Base-by-base conservation (phyloP, 2,888 invertebrate genomes). In the Nebria brevicollis region DNA sequence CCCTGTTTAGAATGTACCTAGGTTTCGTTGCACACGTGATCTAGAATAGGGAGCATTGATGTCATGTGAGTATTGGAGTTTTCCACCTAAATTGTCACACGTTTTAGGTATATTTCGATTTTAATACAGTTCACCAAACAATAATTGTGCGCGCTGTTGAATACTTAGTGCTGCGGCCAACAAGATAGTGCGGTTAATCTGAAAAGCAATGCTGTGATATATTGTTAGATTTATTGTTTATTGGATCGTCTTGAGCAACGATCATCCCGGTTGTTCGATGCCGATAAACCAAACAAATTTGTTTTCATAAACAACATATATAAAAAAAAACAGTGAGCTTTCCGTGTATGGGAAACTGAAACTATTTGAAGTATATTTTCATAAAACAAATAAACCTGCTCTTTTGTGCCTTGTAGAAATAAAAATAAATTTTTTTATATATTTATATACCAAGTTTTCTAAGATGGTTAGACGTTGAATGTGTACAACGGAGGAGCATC, bases 81-180 rank as follows among this genome's bases (percentile, higher is more conserved):
- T 84, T 82, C 82, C 82, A 81, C 77, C 75, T 68, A 82, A 82
- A 81, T 82, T 83, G 83, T 83, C 84, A 83, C 82, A 83, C 82
- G 83, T 82, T 76, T 83, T 82, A 81, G 82, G 82, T 80, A 83
- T 82, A 83, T 83, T 83, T 82, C 82, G 81, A 82, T 82, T 83
- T 83, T 82, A 78, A 82, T 83, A 66, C 82, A 82, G 83, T 82
- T 82, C 82, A 84, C 72, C 81, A 83, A 82, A 79, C 83, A 83
- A 83, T 82, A 77, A 77, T 77, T 66, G 34, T 73, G 68, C 80
- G 68, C 78, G 72, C 43, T 25, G 77, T 68, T 77, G 68, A 41
- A 65, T 11, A 68, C 68, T 15, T n/a, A 66, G 75, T 43, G 75
- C 20, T 20, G 41, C 72, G 72, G 11, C 41, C 41, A 43, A 66